Conservation (phyloP, 2,113 vertebrate genomes). For the Callionymus lyra region DNA sequence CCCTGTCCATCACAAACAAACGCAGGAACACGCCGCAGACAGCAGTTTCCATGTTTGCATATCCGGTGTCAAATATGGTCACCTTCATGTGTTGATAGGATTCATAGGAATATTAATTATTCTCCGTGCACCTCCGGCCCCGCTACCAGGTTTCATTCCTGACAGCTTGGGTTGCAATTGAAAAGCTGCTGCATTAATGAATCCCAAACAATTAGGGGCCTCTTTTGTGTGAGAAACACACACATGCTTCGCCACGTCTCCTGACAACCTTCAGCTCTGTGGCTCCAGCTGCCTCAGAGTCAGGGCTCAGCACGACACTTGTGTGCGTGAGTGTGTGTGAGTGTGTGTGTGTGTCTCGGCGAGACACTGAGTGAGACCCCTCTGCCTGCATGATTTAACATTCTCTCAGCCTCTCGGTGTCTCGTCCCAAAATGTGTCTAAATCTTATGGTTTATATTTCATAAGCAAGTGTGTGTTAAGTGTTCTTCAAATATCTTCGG, state of each 20-base stretch:
- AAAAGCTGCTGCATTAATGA: conserved; percentile 68
- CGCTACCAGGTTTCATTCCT: conserved; percentile 33
- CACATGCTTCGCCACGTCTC: conserved; percentile 63
- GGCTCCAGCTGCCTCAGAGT: conserved; percentile 63
- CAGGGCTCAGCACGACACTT: conserved; percentile 52
- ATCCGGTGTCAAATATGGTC: conserved; percentile 36
- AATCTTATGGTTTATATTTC: conserved; percentile 56
- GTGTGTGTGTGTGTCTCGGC: background rate
- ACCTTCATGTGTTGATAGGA: conserved; percentile 39
- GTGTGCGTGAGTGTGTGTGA: conserved; percentile 2
- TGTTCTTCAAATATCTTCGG: conserved; percentile 28
- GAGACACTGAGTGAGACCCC: conserved; percentile 23
- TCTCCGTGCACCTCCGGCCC: conserved; percentile 54
- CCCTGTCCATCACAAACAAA: conserved; percentile 12
- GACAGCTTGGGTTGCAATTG: conserved; percentile 64
- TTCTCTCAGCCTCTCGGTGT: conserved; percentile 59
- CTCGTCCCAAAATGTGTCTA: conserved; percentile 49
- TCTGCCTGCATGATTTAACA: conserved; percentile 63
- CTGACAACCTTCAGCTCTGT: conserved; percentile 65
- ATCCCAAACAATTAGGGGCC: conserved; percentile 63
- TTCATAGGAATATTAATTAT: conserved; percentile 59
- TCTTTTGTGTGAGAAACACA: conserved; percentile 68
- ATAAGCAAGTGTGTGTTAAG: conserved; percentile 30
- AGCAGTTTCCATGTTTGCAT: conserved; percentile 11
- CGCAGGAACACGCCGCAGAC: conserved; percentile 8